Evolutionary conservation across 2,888 invertebrate species (phyloP).

Genomic region (Eudasyphora cyanicolor): DNA sequence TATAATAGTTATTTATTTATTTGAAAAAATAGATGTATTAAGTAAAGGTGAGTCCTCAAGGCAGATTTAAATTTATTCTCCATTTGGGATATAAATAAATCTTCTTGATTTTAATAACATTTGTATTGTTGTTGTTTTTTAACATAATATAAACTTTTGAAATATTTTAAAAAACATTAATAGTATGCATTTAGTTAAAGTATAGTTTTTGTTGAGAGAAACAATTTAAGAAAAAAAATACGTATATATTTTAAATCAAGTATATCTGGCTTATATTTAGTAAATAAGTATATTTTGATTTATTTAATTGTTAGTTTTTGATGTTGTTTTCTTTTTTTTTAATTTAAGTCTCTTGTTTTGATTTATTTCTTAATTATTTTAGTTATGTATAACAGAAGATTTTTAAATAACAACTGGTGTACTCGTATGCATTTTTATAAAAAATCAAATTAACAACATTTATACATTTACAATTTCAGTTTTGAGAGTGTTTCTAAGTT

Average conservation of each 20-base stretch:
- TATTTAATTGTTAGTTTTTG: neutral
- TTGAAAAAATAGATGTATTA: neutral
- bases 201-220: neutral
- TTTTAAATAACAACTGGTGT: slow-evolving; percentile 43
- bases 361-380: neutral
- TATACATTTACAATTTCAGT: slow-evolving; percentile 52
- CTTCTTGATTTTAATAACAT: slow-evolving; percentile 16
- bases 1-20: slow-evolving; percentile 13
- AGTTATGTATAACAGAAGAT: slow-evolving; percentile 48
- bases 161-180: slow-evolving; percentile 49
- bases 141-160: slow-evolving; percentile 48
- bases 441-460: slow-evolving; percentile 57
- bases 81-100: neutral
- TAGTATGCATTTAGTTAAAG: neutral
- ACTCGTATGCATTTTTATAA: neutral
- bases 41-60: neutral
- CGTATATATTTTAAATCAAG: neutral
- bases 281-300: neutral
- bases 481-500: neutral
- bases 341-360: slow-evolving; percentile 31
- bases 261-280: neutral
- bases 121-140: neutral
- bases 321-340: neutral
- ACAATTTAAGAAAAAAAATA: slow-evolving; percentile 1
- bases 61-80: neutral